Percentiles rank a stretch among this genome's conserved stretches.
Evolutionary conservation across 2,113 vertebrate genomes (phyloP).

Genomic region (Gymnocephalus cernua): DNA sequence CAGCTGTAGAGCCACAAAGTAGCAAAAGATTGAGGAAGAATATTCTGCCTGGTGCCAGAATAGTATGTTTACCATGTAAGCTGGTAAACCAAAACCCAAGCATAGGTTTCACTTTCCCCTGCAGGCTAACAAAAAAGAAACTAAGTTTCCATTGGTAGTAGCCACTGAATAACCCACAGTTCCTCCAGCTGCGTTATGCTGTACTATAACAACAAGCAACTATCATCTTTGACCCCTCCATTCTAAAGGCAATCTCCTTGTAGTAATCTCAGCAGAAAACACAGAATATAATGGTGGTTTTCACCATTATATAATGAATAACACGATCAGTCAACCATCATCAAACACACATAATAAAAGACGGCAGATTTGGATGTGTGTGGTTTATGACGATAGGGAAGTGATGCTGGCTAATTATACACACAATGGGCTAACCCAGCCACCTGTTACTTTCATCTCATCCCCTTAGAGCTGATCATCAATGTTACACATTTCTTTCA

Average conservation of each 20-base stretch:
- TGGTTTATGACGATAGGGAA: conserved; percentile 71
- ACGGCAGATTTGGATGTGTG: conserved; percentile 14
- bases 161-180: not conserved
- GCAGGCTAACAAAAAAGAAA: conserved; percentile 52
- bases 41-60: conserved; percentile 1
- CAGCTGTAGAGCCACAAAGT: not conserved
- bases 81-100: not conserved
- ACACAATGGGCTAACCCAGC: conserved; percentile 25
- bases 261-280: not conserved
- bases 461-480: conserved; percentile 1
- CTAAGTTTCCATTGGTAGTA: not conserved
- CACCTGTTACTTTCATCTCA: conserved; percentile 76
- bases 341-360: not conserved
- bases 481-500: conserved; percentile 26
- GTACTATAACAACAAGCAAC: not conserved
- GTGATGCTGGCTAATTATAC: conserved; percentile 75
- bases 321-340: not conserved
- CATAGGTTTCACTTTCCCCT: conserved; percentile 73
- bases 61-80: conserved; percentile 21
- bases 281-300: no score
- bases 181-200: not conserved
- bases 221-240: not conserved
- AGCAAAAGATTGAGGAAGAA: not conserved
- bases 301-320: not conserved
- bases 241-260: not conserved